Conservation (phyloP, 2,888 invertebrate genomes). For the Mechanitis mazaeus region DNA sequence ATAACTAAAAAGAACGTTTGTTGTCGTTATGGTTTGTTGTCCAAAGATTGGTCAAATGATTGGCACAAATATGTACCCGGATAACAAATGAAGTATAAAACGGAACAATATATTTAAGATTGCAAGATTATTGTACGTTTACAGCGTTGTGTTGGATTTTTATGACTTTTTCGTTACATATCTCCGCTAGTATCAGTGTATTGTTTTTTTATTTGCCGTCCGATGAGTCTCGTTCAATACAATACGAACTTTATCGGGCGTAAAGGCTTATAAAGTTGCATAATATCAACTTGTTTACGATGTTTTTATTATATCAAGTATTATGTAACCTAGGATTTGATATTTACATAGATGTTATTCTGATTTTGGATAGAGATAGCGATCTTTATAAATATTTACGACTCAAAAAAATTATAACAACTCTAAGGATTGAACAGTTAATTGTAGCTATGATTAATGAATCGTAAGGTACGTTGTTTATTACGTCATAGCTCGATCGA, state of each 20-base stretch:
- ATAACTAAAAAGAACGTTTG: no score
- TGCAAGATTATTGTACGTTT: conserved; percentile 21
- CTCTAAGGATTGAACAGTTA: no score
- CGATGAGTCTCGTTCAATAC: conserved; percentile 19
- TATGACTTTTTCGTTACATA: conserved; percentile 23
- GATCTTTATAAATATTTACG: no score
- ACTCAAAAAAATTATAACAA: no score
- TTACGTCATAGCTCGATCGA: background rate
- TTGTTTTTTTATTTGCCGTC: conserved; percentile 20
- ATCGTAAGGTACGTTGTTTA: no score
- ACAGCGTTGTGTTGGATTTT: conserved; percentile 20
- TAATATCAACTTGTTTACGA: conserved; percentile 1
- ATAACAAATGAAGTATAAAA: conserved; percentile 18
- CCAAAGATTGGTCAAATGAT: conserved; percentile 9
- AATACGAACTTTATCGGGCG: conserved; percentile 18
- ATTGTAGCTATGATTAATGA: no score
- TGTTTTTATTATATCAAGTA: background rate
- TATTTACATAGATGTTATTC: no score
- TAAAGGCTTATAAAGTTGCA: conserved; percentile 4
- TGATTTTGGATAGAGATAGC: no score
- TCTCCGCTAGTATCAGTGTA: conserved; percentile 15
- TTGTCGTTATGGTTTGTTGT: background rate
- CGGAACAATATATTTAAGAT: conserved; percentile 20
- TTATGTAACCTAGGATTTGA: background rate
- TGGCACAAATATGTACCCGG: conserved; percentile 6